Base-by-base conservation (phyloP, 2,113 vertebrate genomes). In the Benitochromis conjunctus region DNA sequence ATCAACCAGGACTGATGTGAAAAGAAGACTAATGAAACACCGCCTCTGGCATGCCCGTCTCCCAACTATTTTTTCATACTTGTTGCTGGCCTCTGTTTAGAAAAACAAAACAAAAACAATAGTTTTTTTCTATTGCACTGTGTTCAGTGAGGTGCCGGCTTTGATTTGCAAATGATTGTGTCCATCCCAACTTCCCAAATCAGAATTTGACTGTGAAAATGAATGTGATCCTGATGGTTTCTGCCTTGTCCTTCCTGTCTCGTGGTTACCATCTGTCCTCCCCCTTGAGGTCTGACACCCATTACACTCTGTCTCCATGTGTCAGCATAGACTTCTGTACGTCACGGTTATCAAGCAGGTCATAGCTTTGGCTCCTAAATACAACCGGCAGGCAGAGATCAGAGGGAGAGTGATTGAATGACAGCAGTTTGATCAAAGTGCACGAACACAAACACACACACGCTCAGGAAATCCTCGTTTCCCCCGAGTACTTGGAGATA, bases 341-440 rank as follows among this genome's bases (percentile, higher is more conserved):
- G 80, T 86, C 78, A 60, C 86, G 78, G 88, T 82, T 86, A 76
- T 86, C 86, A 76, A 86, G 87, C 90, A 78, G 85, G 89, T 89
- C 90, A 81, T 89, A 88, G 77, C 38, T 87, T 80, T 69, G 84
- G 64, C 83, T 88, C 64, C 88, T 89, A 79, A 91, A 86, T 66
- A 81, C 80, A 76, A 78, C 84, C 80, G 6, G 60, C 84, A 85
- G 90, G 83, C 86, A 79, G 60, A 91, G 87, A 94, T 92, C 91
- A 89, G 88, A 92, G 79, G 58, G n/a, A 46, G 29, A 79, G 80
- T 69, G 88, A 86, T 43, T 94, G 86, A 91, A 88, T 92, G 93
- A 89, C 92, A 83, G 87, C 60, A 71, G 88, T 86, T 79, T 86
- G 86, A 93, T 94, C 87, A 92, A 91, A 91, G 87, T 91, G 76